phyloP scores from a whole-genome alignment of 1,140 invertebrate genomes.

The Caenorhabditis tropicalis region DNA sequence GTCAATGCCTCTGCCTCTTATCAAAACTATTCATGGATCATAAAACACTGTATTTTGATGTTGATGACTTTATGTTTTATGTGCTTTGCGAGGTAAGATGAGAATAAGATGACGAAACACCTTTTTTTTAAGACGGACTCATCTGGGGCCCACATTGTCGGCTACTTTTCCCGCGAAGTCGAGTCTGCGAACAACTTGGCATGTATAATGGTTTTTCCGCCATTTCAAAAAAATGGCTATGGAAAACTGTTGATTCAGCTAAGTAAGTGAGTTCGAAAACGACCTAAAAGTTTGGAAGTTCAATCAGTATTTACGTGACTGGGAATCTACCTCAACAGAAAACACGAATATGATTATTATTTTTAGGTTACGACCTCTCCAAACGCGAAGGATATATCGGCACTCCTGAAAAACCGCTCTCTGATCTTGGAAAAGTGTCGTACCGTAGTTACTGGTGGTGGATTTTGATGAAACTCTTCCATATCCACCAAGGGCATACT shows the following conservation, averaged over 20 bases:
- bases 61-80: conserved; percentile 71
- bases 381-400: conserved; percentile 96
- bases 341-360: background rate
- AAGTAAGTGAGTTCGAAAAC: conserved; percentile 73
- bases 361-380: conserved; percentile 85
- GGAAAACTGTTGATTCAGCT: conserved; percentile 99
- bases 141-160: conserved; percentile 85
- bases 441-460: conserved; percentile 59
- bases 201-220: conserved; percentile 96
- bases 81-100: conserved; percentile 56
- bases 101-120: background rate
- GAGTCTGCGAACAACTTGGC: conserved; percentile 99
- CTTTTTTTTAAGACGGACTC: conserved; percentile 48
- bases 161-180: conserved; percentile 99
- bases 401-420: conserved; percentile 91
- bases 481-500: background rate
- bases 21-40: conserved; percentile 73
- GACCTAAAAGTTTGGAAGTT: background rate
- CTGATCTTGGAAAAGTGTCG: conserved; percentile 82
- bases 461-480: background rate
- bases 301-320: too few relatives aligned
- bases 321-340: background rate
- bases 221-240: conserved; percentile 97
- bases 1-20: conserved; percentile 71
- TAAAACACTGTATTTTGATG: conserved; percentile 72